These are phyloP conservation scores for Macroteleia sp. DNA, from an alignment of 2,888 invertebrate species.

Conservation along the genomic window DNA sequence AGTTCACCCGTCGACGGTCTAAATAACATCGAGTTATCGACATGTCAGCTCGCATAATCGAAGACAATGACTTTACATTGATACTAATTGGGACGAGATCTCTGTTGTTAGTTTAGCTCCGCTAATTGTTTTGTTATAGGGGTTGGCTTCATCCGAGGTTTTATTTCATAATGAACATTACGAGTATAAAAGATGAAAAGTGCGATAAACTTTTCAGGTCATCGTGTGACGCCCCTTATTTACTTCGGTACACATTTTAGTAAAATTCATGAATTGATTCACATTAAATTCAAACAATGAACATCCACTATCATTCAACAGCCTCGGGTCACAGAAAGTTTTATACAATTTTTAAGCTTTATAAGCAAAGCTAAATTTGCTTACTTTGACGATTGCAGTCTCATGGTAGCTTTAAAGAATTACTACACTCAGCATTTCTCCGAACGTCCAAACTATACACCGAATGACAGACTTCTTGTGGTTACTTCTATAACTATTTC, in stretches of 20 bases:
- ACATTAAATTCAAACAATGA: slow-evolving; percentile 21
- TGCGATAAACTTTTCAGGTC: slow-evolving; percentile 20
- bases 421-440: slow-evolving; percentile 30
- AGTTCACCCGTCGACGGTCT: slow-evolving; percentile 40
- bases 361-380: slow-evolving; percentile 38
- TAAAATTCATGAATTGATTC: slow-evolving; percentile 19
- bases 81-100: slow-evolving; percentile 48
- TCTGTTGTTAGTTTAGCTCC: slow-evolving; percentile 22
- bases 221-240: slow-evolving; percentile 7
- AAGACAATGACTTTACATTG: slow-evolving; percentile 46
- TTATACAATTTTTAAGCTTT: slow-evolving; percentile 38
- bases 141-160: too few species aligned
- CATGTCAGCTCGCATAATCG: slow-evolving; percentile 33
- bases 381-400: slow-evolving; percentile 35
- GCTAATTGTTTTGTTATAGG: slow-evolving; percentile 48
- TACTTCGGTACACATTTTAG: slow-evolving; percentile 13
- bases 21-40: slow-evolving; percentile 48
- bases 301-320: slow-evolving; percentile 13
- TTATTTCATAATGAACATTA: slow-evolving; percentile 4
- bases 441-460: slow-evolving; percentile 22
- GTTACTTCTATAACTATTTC: slow-evolving; percentile 21
- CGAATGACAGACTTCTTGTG: slow-evolving; percentile 27
- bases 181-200: slow-evolving; percentile 12
- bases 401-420: slow-evolving; percentile 19
- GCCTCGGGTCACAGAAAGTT: slow-evolving; percentile 13